Base-by-base conservation (phyloP, 2,113 vertebrate species). In the Rutilus rutilus region DNA sequence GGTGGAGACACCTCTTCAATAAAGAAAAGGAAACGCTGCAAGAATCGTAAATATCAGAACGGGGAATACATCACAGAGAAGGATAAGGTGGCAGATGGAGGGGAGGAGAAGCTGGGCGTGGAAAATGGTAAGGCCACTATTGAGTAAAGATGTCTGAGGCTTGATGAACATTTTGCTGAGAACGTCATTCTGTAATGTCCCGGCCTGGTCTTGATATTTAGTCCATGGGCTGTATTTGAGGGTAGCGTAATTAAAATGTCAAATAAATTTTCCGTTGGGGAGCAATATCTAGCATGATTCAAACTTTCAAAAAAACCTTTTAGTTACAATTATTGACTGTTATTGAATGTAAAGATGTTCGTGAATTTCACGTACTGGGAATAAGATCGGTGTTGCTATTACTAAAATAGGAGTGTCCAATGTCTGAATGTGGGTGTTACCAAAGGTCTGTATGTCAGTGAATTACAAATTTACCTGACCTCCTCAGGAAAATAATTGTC, bases 31-130 rank as follows among this genome's bases (percentile, higher is more conserved):
- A 95, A 95, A 86, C 94, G 97, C 30, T 97, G 97, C 93, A 96
- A 97, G 82, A 98, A 94, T 92, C 94, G 95, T 85, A 99, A 97
- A 88, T 99, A 99, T 87, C 97, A 98, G 92, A 98, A 95, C 0
- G 98, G 97, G 52, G 98, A 99, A 60, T 98, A 98, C 91, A 89
- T 98, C 90, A 97, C 96, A 0, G 97, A 97, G 90, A 95, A 95
- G 73, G 97, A 96, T 87, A 95, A 94, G 82, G 87, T 91, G 76
- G 93, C 90, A 45, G 94, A 93, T 21, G 94, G 91, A 65, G 94
- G 91, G 50, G 93, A 91, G 6, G 89, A 92, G 50, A 91, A 89
- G 45, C 91, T 75, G 76, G 67, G 67, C 11, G 54, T 45, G 60
- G 62, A 36, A 79, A 65, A 83, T 6, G 79, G 77, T 52, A 83